Percentiles rank a stretch among this genome's conserved stretches.
Evolutionary conservation across 2,797 vertebrate species (phyloP).

Genomic region (Heterohyrax brucei): DNA sequence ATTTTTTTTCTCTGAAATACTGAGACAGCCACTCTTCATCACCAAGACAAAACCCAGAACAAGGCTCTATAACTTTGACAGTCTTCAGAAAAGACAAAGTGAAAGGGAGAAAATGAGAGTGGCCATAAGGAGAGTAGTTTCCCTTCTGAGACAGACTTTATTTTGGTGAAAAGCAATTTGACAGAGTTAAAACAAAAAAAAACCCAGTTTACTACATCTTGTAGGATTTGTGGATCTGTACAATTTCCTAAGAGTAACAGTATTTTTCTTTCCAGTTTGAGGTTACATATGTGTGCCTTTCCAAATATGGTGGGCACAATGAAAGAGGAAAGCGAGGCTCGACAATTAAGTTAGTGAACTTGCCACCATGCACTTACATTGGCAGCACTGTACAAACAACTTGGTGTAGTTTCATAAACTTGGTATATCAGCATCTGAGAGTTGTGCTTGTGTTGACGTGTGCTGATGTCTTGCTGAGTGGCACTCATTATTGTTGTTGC

Average conservation of each 20-base stretch:
- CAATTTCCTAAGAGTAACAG: background rate
- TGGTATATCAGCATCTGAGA: too few relatives aligned
- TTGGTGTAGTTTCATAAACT: too few relatives aligned
- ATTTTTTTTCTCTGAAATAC: background rate
- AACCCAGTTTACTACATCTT: background rate
- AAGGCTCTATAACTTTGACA: background rate
- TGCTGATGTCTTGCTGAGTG: too few relatives aligned
- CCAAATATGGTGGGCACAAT: background rate
- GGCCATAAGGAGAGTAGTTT: background rate
- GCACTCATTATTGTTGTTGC: too few relatives aligned
- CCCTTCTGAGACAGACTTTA: background rate
- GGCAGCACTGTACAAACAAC: too few relatives aligned
- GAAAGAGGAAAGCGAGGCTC: background rate
- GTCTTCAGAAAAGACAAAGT: constrained; percentile 4
- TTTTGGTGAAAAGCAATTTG: background rate
- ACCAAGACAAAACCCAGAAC: background rate
- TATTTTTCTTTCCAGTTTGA: background rate
- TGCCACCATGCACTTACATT: too few relatives aligned
- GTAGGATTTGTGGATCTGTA: background rate
- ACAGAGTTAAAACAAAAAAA: background rate
- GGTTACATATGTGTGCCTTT: background rate
- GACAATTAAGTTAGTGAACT: too few relatives aligned
- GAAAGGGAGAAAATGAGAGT: background rate
- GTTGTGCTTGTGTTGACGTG: too few relatives aligned
- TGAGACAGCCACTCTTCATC: background rate